Evolutionary conservation across 2,797 vertebrate genomes (phyloP), one percentile per base, ranked within the genome.

Genomic region (Lepilemur ruficaudatus): DNA sequence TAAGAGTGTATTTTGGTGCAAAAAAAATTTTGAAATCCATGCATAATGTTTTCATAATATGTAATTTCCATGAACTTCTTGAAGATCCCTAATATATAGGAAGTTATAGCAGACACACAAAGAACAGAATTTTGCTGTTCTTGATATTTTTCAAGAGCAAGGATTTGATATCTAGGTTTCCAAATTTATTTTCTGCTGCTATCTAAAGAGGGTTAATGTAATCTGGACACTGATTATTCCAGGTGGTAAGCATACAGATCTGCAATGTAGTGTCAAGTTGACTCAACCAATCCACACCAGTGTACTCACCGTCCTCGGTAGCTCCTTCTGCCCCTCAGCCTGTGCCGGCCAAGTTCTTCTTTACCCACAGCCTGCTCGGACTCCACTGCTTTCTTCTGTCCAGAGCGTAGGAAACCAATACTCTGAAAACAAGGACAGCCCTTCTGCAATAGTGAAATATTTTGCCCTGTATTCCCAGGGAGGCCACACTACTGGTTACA

Each of bases 91-190:
- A 15, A n/a, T 99, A 96, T 99, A 99, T 81, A 99, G 97, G 97
- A 99, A 99, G 97, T 99, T 99, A 97, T 99, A 99, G 98, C 98
- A 99, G 93, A 99, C 98, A 13, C 99, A 99, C 28, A 99, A 98
- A 99, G 28, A 99, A 98, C 72, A 99, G 98, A 94, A 99, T 98
- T 0, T 99, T 98, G 70, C 99, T 99, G 98, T 97, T 99, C 99
- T 99, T 99, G 99, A 98, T 99, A 99, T 97, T 99, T 99, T 98
- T 99, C 99, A 5, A 99, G 98, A 17, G 99, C 99, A 9, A 99
- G 99, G 38, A 99, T 99, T 98, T 99, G 99, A 97, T 99, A 99
- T 12, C 99, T 99, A 0, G 99, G 99, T 0, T 99, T 99, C 81
- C 99, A 99, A 15, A 99, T 98, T 73, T 99, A 96, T 95, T 99